Percentiles rank a stretch among this genome's conserved stretches.
Evolutionary conservation across 2,113 vertebrate genomes (phyloP).

Genomic region (Upupa epops): DNA sequence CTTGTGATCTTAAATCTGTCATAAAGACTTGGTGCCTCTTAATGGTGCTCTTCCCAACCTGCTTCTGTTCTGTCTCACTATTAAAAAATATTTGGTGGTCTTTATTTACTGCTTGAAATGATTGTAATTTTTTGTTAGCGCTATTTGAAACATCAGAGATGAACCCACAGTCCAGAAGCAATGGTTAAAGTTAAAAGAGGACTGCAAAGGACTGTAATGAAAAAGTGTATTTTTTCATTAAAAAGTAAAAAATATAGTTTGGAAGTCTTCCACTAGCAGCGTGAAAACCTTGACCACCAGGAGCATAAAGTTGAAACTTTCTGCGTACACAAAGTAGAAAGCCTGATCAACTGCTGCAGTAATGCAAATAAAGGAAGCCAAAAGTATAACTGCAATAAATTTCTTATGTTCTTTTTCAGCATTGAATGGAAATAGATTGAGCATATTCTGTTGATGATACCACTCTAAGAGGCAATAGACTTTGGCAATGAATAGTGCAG

Average conservation of each 20-base stretch:
- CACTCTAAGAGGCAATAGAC: neutral
- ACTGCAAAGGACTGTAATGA: neutral
- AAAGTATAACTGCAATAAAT: neutral
- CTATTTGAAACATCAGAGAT: neutral
- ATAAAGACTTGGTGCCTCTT: neutral
- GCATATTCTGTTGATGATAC: neutral
- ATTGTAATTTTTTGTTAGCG: neutral
- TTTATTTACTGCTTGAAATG: neutral
- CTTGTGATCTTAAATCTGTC: neutral
- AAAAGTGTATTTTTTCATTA: neutral
- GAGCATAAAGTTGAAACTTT: neutral
- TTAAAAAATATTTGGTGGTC: neutral
- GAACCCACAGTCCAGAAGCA: neutral
- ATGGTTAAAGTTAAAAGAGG: neutral
- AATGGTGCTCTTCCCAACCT: neutral
- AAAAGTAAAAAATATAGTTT: neutral
- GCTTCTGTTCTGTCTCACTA: neutral
- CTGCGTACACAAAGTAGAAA: neutral
- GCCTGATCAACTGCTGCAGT: neutral
- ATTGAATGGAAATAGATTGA: neutral
- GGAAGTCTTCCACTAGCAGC: neutral
- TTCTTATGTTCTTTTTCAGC: neutral
- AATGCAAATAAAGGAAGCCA: neutral
- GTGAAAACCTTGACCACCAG: neutral
- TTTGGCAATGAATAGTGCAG: neutral